Evolutionary conservation across 2,113 vertebrate genomes (phyloP).

Genomic region (Carlito syrichta): DNA sequence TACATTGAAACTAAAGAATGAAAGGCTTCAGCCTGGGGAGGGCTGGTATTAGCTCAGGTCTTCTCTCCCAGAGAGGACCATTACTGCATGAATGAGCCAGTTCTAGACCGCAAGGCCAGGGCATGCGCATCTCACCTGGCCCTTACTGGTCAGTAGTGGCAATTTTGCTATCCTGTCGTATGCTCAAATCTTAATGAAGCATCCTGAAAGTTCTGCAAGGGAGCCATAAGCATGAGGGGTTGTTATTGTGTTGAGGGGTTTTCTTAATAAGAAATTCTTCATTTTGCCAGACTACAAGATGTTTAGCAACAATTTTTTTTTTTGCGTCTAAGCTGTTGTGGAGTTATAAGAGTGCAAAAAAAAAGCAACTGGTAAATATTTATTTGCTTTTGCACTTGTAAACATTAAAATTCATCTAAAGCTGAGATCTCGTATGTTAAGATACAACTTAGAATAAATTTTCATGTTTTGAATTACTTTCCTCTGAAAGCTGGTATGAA

Average conservation of each 20-base stretch:
- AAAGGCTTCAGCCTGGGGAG: not conserved
- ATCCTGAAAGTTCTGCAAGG: not conserved
- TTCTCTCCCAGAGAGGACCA: rapidly evolving
- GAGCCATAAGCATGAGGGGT: not conserved
- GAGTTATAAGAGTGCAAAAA: conserved; percentile 71
- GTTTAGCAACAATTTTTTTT: conserved; percentile 77
- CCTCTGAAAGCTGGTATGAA: conserved; percentile 53
- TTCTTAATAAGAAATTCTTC: conserved; percentile 74
- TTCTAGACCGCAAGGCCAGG: rapidly evolving
- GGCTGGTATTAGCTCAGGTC: not conserved
- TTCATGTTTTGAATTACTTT: conserved; percentile 74
- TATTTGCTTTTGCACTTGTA: conserved; percentile 78
- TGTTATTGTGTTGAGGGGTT: conserved; percentile 52
- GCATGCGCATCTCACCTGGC: rapidly evolving
- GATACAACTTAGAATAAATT: conserved; percentile 80
- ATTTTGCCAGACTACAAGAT: conserved; percentile 75
- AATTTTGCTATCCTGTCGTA: not conserved
- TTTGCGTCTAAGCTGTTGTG: conserved; percentile 74
- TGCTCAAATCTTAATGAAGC: not conserved
- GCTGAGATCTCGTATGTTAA: conserved; percentile 78
- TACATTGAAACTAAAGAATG: rapidly evolving
- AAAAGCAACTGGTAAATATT: conserved; percentile 75
- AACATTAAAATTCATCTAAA: conserved; percentile 80
- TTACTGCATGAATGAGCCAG: not conserved
- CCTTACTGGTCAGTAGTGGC: rapidly evolving